Base-by-base conservation (phyloP, 2,888 invertebrate species). In the Strigamia maritima region DNA sequence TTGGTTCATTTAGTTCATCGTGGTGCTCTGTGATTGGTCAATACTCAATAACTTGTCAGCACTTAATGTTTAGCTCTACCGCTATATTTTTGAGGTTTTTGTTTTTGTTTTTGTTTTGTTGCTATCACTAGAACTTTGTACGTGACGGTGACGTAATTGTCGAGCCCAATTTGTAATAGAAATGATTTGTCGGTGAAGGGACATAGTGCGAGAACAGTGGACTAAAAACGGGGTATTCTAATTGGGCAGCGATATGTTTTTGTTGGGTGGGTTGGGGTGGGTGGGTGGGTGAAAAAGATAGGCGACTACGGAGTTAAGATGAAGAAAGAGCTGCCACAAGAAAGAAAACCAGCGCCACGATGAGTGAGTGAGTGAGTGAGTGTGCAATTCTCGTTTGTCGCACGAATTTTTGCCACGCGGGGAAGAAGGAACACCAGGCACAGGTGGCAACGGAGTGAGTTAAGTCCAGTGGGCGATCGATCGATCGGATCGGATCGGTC, bases 401-500 rank as follows among this genome's bases (percentile, higher is more conserved):
- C 65, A 26, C 65, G 26, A 65, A 65, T 16, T 65, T 65, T 65
- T 65, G 65, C 65, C 65, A 65, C 65, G 16, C 77, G 49, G 28
- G 77, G 77, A 40, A 38, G 26, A 44, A 28, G 40, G 40, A 77
- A 77, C 35, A 77, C 77, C 77, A 77, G 77, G 77, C 77, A 77
- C 77, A 77, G 40, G 77, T 77, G 77, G 77, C 77, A 77, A 65
- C 77, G 44, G 77, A 38, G 35, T 49, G 49, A 77, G 49, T 44
- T 40, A 12, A 40, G 31, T 75, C 75, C 75, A 65, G 65, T 65
- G 65, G 65, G 65, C 65, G 65, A 65, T 14, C 65, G 65, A 65
- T 31, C 31, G 31, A 26, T 26, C 16, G 65, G n/a, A 3, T 12
- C 49, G 49, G 16, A 49, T 8, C 28, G 65, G 28, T 14, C 65